Conservation (phyloP, 2,888 invertebrate species). For the Caenorhabditis plicata region DNA sequence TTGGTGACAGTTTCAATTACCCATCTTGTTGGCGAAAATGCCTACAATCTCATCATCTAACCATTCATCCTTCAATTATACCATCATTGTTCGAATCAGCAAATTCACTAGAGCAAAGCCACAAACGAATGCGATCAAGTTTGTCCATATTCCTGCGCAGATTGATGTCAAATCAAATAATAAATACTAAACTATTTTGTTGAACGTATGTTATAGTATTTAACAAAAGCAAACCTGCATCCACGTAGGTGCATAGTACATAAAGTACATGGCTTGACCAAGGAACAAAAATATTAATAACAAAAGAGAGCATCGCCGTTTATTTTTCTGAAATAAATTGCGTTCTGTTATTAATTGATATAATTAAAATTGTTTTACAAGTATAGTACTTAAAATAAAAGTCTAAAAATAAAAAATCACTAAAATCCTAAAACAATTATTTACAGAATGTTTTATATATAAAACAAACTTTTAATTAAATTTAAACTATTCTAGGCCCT, state of each 20-base stretch:
- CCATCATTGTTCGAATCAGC: slow-evolving; percentile 12
- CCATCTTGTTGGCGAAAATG: too few species aligned
- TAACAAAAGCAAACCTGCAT: slow-evolving; percentile 30
- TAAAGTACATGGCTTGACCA: slow-evolving; percentile 42
- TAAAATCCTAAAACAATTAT: neutral
- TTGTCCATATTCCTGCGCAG: slow-evolving; percentile 48
- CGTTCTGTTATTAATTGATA: neutral
- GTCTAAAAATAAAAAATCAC: slow-evolving; percentile 1
- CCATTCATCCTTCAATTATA: too few species aligned
- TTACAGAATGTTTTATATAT: neutral
- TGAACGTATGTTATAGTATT: neutral
- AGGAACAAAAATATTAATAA: slow-evolving; percentile 31
- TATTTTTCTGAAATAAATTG: slow-evolving; percentile 8
- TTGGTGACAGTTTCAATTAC: too few species aligned
- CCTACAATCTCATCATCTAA: too few species aligned
- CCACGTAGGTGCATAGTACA: slow-evolving; percentile 41
- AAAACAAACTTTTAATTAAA: neutral
- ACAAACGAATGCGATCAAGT: slow-evolving; percentile 42
- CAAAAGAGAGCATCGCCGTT: slow-evolving; percentile 10
- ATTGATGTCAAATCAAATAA: slow-evolving; percentile 42
- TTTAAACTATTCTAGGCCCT: neutral
- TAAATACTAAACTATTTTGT: slow-evolving; percentile 22
- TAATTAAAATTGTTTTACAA: neutral
- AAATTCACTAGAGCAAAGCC: slow-evolving; percentile 46
- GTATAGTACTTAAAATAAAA: neutral